Conservation (phyloP, 2,888 invertebrate genomes). For the Sepiola atlantica region DNA sequence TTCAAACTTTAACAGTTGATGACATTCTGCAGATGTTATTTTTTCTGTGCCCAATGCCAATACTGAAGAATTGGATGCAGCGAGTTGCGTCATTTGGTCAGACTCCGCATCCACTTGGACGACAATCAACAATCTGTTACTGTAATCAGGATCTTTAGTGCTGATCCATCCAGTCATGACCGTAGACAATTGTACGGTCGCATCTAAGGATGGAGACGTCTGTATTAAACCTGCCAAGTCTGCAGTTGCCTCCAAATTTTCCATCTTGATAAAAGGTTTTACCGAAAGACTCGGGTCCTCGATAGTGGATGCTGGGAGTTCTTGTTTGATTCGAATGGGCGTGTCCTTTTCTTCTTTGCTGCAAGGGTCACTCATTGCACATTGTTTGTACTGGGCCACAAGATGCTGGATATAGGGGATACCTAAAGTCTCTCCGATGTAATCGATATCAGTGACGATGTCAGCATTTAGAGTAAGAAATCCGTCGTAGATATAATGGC, state of each 20-base stretch:
- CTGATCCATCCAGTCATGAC: background rate
- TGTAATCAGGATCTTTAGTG: background rate
- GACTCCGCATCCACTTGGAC: background rate
- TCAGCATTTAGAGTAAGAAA: slow-evolving; percentile 13
- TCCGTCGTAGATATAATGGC: slow-evolving; percentile 33
- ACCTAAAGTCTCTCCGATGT: background rate
- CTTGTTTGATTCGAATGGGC: background rate
- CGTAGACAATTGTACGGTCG: background rate
- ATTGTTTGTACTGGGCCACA: slow-evolving; percentile 23
- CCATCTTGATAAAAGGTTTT: background rate
- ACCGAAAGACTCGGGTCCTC: background rate
- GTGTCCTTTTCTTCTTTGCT: background rate
- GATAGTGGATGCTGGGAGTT: background rate
- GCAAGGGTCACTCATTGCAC: background rate
- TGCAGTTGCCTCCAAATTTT: background rate
- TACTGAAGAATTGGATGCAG: background rate
- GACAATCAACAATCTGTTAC: background rate
- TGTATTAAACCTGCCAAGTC: background rate
- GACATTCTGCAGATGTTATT: background rate
- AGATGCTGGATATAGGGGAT: background rate
- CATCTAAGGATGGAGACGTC: background rate
- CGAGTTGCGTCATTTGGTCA: background rate
- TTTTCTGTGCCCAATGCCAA: background rate
- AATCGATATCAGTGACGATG: background rate
- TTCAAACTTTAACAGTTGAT: background rate